Evolutionary conservation across 2,797 vertebrate genomes (phyloP).

Genomic region (Notamacropus eugenii): DNA sequence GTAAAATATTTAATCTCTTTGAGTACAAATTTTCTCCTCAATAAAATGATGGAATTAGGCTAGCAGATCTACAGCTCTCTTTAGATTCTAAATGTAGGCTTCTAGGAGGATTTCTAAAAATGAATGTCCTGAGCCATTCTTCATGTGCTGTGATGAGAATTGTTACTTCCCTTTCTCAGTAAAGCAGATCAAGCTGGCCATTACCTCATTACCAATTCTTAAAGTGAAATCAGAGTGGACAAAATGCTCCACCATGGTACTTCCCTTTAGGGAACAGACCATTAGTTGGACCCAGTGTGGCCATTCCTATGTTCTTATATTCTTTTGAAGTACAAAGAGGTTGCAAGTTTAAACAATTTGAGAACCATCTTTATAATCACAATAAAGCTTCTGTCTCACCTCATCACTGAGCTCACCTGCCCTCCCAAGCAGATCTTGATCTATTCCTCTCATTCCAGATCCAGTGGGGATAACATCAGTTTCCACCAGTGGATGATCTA

Average conservation of each 20-base stretch:
- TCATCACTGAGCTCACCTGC: conserved; percentile 54
- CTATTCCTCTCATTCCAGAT: conserved; percentile 19
- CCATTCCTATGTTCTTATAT: not conserved
- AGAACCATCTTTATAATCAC: not conserved
- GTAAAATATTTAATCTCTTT: not conserved
- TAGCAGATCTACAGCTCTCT: not conserved
- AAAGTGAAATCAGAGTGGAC: not conserved
- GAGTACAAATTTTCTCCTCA: not conserved
- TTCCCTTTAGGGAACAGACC: not conserved
- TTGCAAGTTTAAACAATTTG: conserved; percentile 40
- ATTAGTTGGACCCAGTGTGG: not conserved
- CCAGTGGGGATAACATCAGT: not conserved
- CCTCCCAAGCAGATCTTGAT: not conserved
- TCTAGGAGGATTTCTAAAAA: not conserved
- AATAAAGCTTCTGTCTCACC: not conserved
- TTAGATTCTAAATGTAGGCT: not conserved
- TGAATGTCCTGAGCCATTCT: not conserved
- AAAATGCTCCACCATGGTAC: not conserved
- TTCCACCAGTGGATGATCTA: not conserved
- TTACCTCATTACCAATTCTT: not conserved
- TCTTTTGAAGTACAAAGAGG: not conserved
- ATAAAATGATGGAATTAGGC: not conserved
- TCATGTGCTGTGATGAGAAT: not conserved
- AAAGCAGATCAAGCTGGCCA: not conserved
- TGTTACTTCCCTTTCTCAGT: not conserved